Evolutionary conservation across 2,888 invertebrate genomes (phyloP).

Genomic region (Scaptomyza parva): DNA sequence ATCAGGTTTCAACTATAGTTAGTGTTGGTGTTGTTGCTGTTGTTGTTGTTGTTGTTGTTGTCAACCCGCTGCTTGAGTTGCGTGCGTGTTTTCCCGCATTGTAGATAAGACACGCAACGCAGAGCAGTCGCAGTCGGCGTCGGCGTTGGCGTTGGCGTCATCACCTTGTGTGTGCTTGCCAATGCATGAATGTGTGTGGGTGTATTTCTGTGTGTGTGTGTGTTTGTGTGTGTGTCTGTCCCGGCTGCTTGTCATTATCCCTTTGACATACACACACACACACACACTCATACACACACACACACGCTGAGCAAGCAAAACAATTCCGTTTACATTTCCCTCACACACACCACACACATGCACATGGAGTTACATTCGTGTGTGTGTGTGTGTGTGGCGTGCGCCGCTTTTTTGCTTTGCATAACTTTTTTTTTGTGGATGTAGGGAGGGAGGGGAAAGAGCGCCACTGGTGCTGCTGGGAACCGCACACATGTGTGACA

Average conservation of each 20-base stretch:
- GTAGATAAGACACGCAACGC: conserved; percentile 78
- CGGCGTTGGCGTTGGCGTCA: conserved; percentile 53
- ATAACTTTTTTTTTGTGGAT: conserved; percentile 70
- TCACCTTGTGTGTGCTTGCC: conserved; percentile 64
- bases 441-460: too few species aligned
- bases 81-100: conserved; percentile 78
- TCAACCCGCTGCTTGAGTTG: conserved; percentile 62
- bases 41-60: conserved; percentile 34
- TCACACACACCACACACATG: conserved; percentile 30
- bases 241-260: conserved; percentile 75
- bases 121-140: conserved; percentile 56
- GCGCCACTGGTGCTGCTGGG: conserved; percentile 54
- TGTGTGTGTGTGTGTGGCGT: conserved; percentile 53
- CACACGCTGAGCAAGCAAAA: conserved; percentile 71
- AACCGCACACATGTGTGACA: conserved; percentile 75
- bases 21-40: conserved; percentile 11
- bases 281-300: conserved; percentile 47
- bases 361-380: conserved; percentile 1
- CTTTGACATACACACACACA: conserved; percentile 57
- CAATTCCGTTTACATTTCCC: conserved; percentile 80
- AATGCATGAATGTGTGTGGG: conserved; percentile 41
- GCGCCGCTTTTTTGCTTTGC: conserved; percentile 64
- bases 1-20: conserved; percentile 23
- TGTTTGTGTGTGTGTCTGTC: conserved; percentile 15
- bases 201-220: conserved; percentile 20